Base-by-base conservation (phyloP, 2,797 vertebrate genomes). In the Spatula versicolor region DNA sequence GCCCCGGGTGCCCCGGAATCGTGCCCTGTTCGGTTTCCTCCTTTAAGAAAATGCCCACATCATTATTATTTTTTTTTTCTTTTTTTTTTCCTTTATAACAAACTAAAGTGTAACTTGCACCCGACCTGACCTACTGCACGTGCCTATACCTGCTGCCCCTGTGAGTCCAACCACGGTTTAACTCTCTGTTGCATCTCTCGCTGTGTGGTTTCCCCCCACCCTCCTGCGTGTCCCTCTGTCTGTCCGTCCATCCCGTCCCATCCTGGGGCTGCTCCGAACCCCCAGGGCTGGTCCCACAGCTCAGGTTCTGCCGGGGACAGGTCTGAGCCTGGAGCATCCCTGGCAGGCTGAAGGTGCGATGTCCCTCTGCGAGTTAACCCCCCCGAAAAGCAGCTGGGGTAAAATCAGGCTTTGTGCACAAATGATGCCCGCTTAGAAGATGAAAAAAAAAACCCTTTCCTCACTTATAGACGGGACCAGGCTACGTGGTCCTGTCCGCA, bases 81-180 rank as follows among this genome's bases (percentile, higher is more conserved):
- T 93, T 93, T 94, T 17, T 59, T 86, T 89, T 88, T 95, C 78
- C 93, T 96, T 95, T 93, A 92, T 96, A 93, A 94, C 96, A 93
- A 96, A 92, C 96, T 96, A 97, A 97, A 97, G 96, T 97, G 95
- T 97, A 93, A 92, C 96, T 96, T 96, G 94, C 90, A 96, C 93
- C 91, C 0, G 94, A 94, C 92, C 90, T 96, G 95, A 85, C 90
- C 95, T 95, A 96, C 92, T 96, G 93, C 94, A 96, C 93, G 85
- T 95, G 92, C 92, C 92, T 88, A 88, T 96, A 97, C 95, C 92
- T 95, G 95, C 93, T 95, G 96, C 90, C 96, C 95, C 59, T 96
- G 95, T 95, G 95, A 96, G 92, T 95, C 92, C 86, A 93, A 94
- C 89, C 91, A 92, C 94, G 90, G 89, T 96, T 96, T 96, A 92